Base-by-base conservation (phyloP, 1,140 invertebrate species). In the Bombus picipes region DNA sequence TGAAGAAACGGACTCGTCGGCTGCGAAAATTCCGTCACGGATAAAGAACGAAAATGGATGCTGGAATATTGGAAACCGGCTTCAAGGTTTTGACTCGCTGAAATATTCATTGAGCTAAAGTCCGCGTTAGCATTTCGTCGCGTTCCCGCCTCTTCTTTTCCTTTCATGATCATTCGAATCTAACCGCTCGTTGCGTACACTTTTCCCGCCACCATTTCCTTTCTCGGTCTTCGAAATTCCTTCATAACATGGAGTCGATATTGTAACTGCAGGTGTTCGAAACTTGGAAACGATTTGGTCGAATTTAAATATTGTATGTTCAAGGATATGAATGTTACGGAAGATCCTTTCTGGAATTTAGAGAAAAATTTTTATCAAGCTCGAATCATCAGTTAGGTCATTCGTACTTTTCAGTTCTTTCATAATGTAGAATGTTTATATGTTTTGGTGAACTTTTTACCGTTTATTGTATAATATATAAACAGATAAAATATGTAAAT, bases 61-160 rank as follows among this genome's bases (percentile, higher is more conserved):
- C 57, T 15, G 57, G 81, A 87, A 90, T 88, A 91, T 90, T 86
- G 86, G 82, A 87, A 88, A 88, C 59, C 70, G 79, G 83, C 86
- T 76, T 71, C 71, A 39, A 77, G 75, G 86, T 80, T 88, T 90
- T 87, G 83, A 87, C 83, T 87, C 81, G 77, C 62, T 90, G 81
- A 90, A 91, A 90, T 90, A 89, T 91, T 91, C 87, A 91, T 91
- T 73, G 83, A 91, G 74, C 79, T 81, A 83, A 85, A 87, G 83
- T 85, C 89, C 71, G 72, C 75, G 78, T 88, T 88, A 84, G 87
- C 86, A 85, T 82, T 72, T 79, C 74, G 81, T 72, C 87, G 86
- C 82, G 86, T 86, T 85, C 76, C 73, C 62, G 10, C 72, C 78
- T 70, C 72, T 43, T 57, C 72, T 32, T 70, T 32, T 70, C 78